phyloP scores from a whole-genome alignment of 2,888 invertebrate genomes.

The Synanthedon myopaeformis region DNA sequence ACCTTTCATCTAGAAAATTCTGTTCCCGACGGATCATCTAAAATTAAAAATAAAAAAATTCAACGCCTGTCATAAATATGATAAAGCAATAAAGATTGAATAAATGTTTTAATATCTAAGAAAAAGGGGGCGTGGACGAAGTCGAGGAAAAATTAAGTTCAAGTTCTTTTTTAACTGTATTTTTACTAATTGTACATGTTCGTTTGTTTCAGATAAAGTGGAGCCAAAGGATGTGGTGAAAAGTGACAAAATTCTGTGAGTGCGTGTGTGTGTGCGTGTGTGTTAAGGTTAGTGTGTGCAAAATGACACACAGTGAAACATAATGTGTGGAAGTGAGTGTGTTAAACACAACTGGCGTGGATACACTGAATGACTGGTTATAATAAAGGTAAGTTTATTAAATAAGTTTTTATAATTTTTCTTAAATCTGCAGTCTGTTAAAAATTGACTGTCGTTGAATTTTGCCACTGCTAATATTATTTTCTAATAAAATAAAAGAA shows the following conservation, averaged over 20 bases:
- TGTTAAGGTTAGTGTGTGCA: background rate
- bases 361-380: conserved; percentile 48
- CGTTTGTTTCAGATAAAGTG: conserved; percentile 4
- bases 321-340: conserved; percentile 8
- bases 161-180: too few species aligned
- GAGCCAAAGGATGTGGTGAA: conserved; percentile 2
- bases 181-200: background rate
- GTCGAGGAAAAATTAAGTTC: too few species aligned
- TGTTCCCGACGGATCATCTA: too few species aligned
- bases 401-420: background rate
- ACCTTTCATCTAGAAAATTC: too few species aligned
- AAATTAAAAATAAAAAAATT: too few species aligned
- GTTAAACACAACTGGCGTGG: conserved; percentile 15
- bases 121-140: too few species aligned
- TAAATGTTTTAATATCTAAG: too few species aligned
- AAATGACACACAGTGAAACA: conserved; percentile 1
- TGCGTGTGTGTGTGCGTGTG: background rate
- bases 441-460: too few species aligned
- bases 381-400: conserved; percentile 41
- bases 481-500: too few species aligned
- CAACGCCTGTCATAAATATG: too few species aligned
- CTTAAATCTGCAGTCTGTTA: background rate
- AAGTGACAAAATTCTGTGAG: conserved; percentile 1
- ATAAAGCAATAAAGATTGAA: too few species aligned
- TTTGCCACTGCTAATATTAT: too few species aligned